Conservation (phyloP, 2,888 invertebrate species). For the Dynastes hyllus region DNA sequence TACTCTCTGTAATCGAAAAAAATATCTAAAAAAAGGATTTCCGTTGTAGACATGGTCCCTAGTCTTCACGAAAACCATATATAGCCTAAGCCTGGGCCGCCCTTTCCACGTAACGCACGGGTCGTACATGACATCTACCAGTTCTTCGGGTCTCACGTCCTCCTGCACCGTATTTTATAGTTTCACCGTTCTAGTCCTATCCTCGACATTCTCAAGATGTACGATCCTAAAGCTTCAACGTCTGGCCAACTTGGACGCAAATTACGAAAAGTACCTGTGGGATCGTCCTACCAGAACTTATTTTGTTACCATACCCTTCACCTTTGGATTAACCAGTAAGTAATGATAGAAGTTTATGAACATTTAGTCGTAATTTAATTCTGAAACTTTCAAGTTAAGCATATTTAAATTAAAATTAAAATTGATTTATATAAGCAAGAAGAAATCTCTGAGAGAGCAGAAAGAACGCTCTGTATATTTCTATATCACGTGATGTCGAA, state of each 20-base stretch:
- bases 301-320: slow-evolving; percentile 39
- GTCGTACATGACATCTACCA: slow-evolving; percentile 50
- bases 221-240: neutral
- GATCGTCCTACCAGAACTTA: slow-evolving; percentile 25
- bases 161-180: slow-evolving; percentile 26
- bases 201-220: slow-evolving; percentile 24
- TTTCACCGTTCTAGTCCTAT: slow-evolving; percentile 11
- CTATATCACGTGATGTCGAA: too few species aligned
- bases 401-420: neutral
- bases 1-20: too few species aligned
- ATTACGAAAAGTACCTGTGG: slow-evolving; percentile 16
- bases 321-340: slow-evolving; percentile 33
- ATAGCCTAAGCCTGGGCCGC: slow-evolving; percentile 44
- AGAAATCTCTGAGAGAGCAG: too few species aligned
- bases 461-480: too few species aligned
- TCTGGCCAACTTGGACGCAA: slow-evolving; percentile 15
- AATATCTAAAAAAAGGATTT: neutral
- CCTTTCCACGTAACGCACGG: slow-evolving; percentile 54
- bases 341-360: neutral
- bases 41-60: slow-evolving; percentile 53
- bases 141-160: slow-evolving; percentile 53
- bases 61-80: slow-evolving; percentile 44
- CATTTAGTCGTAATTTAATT: neutral
- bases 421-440: neutral
- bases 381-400: neutral